A percentile compares a stretch with the other conserved stretches of the same genome.
phyloP scores from a whole-genome alignment of 1,140 invertebrate genomes.

The Calliphora vicina region DNA sequence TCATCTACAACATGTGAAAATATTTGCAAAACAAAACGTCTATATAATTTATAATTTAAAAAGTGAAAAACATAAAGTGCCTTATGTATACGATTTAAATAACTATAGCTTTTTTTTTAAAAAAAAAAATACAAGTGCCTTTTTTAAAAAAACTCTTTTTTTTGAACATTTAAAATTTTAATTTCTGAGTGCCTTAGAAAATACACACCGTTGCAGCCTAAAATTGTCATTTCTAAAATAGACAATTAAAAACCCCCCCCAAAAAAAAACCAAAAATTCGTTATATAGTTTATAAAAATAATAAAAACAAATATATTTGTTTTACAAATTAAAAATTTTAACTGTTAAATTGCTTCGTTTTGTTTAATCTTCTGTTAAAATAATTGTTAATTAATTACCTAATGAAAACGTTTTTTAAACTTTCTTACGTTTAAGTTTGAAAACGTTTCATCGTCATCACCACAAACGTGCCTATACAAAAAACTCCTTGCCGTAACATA shows the following conservation, averaged over 20 bases:
- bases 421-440: conserved; percentile 43
- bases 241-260: conserved; percentile 18
- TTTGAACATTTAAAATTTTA: not conserved
- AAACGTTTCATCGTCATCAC: conserved; percentile 46
- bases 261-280: conserved; percentile 30
- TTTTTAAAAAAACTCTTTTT: not conserved
- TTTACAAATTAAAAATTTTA: conserved; percentile 6
- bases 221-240: conserved; percentile 38
- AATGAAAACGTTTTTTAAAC: conserved; percentile 32
- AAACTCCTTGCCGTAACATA: conserved; percentile 45
- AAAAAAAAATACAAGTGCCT: conserved; percentile 23
- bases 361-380: not conserved
- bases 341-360: conserved; percentile 17
- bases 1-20: not conserved
- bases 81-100: conserved; percentile 26
- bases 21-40: not conserved
- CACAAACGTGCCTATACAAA: conserved; percentile 60
- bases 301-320: not conserved
- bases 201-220: conserved; percentile 5
- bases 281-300: not conserved
- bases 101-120: conserved; percentile 17
- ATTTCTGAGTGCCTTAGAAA: conserved; percentile 21
- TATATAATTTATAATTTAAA: not conserved
- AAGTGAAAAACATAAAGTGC: conserved; percentile 23
- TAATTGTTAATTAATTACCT: not conserved